phyloP scores from a whole-genome alignment of 2,888 invertebrate genomes.

The Synergus japonicus region DNA sequence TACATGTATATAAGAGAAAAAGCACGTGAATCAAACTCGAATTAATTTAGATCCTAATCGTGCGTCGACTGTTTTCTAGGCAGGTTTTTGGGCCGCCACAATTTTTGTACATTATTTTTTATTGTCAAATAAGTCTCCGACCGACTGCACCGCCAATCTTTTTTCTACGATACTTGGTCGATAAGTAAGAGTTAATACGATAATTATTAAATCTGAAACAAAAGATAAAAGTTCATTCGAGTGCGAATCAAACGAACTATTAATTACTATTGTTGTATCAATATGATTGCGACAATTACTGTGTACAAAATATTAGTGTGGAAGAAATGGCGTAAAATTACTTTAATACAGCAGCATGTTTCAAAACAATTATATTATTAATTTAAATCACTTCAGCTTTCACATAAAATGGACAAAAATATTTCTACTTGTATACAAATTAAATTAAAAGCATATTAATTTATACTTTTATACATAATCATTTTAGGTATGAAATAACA shows the following conservation, averaged over 20 bases:
- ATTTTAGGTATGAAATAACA: too few species aligned
- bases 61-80: constrained; percentile 35
- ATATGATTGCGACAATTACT: constrained; percentile 41
- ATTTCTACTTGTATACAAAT: not conserved
- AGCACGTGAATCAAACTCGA: constrained; percentile 71
- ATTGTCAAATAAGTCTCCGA: constrained; percentile 51
- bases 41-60: constrained; percentile 33
- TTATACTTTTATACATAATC: too few species aligned
- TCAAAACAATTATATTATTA: not conserved
- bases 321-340: constrained; percentile 30
- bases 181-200: constrained; percentile 29
- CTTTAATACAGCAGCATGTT: constrained; percentile 29
- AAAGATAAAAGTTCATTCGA: constrained; percentile 5
- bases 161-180: constrained; percentile 52
- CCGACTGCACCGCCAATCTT: constrained; percentile 50
- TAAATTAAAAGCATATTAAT: too few species aligned
- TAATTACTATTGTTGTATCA: constrained; percentile 58
- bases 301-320: constrained; percentile 42
- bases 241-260: constrained; percentile 66
- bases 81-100: constrained; percentile 39
- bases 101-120: constrained; percentile 69
- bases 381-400: not conserved
- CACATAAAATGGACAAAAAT: not conserved
- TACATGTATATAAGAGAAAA: constrained; percentile 46
- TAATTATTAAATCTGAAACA: constrained; percentile 16